A percentile compares a stretch with the other conserved stretches of the same genome.
These are phyloP conservation scores for Falcunculus frontatus DNA, from an alignment of 2,113 vertebrate species.

Conservation along the genomic window DNA sequence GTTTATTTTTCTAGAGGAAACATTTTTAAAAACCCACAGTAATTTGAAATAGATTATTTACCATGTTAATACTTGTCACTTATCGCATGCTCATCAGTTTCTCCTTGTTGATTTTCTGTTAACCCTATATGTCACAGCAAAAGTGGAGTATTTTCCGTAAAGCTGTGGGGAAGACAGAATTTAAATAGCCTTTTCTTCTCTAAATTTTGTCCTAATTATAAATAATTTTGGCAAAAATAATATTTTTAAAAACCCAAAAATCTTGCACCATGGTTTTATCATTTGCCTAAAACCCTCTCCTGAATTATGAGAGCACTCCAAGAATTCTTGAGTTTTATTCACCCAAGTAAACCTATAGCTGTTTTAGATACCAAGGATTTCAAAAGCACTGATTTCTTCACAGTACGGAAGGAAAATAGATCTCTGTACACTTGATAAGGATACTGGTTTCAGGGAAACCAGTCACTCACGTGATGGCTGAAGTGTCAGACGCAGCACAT, in stretches of 20 bases:
- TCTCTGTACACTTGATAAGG: background rate
- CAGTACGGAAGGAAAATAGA: background rate
- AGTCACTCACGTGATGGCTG: background rate
- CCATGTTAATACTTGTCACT: constrained; percentile 53
- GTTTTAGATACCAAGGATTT: background rate
- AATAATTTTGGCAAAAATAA: background rate
- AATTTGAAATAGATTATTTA: constrained; percentile 58
- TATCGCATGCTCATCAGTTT: constrained; percentile 32
- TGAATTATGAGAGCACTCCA: background rate
- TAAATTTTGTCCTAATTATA: constrained; percentile 58
- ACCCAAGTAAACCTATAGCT: background rate
- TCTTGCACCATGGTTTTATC: constrained; percentile 32
- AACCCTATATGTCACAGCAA: constrained; percentile 19
- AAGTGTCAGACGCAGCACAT: background rate
- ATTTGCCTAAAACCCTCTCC: background rate
- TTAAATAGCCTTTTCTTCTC: constrained; percentile 54
- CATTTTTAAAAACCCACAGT: constrained; percentile 41
- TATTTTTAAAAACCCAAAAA: background rate
- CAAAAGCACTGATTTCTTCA: background rate
- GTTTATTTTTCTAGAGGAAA: constrained; percentile 56
- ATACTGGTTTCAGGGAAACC: background rate
- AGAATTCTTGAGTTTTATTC: background rate
- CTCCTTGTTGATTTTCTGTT: constrained; percentile 44
- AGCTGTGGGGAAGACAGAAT: constrained; percentile 47
- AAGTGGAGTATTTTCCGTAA: constrained; percentile 43